Conservation (phyloP, 2,888 invertebrate genomes). For the Agelastica alni region DNA sequence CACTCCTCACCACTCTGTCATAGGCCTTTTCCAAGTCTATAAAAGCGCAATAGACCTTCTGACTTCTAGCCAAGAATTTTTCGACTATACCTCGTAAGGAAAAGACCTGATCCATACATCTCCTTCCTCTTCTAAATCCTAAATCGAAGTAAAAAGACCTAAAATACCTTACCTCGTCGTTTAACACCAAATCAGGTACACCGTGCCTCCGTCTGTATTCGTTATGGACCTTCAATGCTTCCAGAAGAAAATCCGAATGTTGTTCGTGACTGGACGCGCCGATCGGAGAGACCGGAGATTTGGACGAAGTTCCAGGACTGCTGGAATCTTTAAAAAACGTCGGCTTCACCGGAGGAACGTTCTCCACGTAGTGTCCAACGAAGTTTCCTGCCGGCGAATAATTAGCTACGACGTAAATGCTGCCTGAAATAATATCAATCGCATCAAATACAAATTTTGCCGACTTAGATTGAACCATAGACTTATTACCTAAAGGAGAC, state of each 20-base stretch:
- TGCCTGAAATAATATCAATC: conserved; percentile 56
- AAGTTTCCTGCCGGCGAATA: conserved; percentile 91
- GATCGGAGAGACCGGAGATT: neutral
- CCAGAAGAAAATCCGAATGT: conserved; percentile 54
- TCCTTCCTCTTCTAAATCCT: no score
- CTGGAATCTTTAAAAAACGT: conserved; percentile 34
- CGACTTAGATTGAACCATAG: no score
- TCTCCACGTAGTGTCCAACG: conserved; percentile 72
- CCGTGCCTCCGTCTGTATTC: conserved; percentile 65
- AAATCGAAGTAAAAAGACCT: no score
- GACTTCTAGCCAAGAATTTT: no score
- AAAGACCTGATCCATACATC: no score
- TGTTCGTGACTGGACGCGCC: conserved; percentile 8
- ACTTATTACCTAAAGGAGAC: no score
- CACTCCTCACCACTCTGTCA: no score
- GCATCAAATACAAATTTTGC: no score
- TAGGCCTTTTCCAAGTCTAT: no score
- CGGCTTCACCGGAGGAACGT: conserved; percentile 65
- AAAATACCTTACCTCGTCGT: conserved; percentile 59
- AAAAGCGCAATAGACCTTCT: no score
- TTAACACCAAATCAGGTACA: conserved; percentile 61
- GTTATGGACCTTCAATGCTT: conserved; percentile 64
- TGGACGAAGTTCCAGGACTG: conserved; percentile 1
- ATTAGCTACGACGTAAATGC: conserved; percentile 84
- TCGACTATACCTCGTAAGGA: no score